phyloP scores from a whole-genome alignment of 30 jellyfish, hydroid and myxozoan species.

The Aurelia sp. region DNA sequence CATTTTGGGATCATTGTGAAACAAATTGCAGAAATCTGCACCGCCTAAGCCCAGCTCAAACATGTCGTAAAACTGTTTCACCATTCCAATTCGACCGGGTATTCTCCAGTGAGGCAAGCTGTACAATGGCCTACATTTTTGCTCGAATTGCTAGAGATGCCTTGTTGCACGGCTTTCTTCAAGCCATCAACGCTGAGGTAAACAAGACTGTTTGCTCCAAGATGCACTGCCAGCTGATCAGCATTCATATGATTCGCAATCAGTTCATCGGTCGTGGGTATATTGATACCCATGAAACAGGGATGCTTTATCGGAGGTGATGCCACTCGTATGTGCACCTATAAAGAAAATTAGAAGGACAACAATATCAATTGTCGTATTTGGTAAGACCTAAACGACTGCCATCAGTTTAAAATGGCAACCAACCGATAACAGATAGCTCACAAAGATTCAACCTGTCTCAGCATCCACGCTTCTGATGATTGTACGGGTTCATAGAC shows the following conservation, averaged over 20 bases:
- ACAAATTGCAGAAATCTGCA: too few species aligned
- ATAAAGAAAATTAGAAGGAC: background rate
- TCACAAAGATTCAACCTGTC: too few species aligned
- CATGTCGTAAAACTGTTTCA: background rate
- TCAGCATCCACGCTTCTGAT: too few species aligned
- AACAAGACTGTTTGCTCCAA: slow-evolving; percentile 81
- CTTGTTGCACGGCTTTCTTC: slow-evolving; percentile 60
- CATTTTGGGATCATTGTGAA: too few species aligned
- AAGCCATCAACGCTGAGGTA: slow-evolving; percentile 87
- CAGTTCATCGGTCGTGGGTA: slow-evolving; percentile 83
- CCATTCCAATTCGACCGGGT: slow-evolving; percentile 90
- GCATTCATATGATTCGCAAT: slow-evolving; percentile 78
- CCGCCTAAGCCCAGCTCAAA: too few species aligned
- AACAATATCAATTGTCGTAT: background rate
- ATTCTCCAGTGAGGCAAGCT: slow-evolving; percentile 89
- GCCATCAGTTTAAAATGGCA: too few species aligned
- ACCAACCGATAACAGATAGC: too few species aligned
- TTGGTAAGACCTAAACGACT: background rate
- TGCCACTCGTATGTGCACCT: slow-evolving; percentile 90
- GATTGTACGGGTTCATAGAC: too few species aligned
- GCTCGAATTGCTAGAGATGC: slow-evolving; percentile 21
- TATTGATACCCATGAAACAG: slow-evolving; percentile 93
- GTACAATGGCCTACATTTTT: slow-evolving; percentile 81
- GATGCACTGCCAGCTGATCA: slow-evolving; percentile 80
- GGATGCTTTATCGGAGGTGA: slow-evolving; percentile 96